These are phyloP conservation scores for Epinephelus malabaricus DNA, from an alignment of 2,797 vertebrate genomes.

Conservation along the genomic window DNA sequence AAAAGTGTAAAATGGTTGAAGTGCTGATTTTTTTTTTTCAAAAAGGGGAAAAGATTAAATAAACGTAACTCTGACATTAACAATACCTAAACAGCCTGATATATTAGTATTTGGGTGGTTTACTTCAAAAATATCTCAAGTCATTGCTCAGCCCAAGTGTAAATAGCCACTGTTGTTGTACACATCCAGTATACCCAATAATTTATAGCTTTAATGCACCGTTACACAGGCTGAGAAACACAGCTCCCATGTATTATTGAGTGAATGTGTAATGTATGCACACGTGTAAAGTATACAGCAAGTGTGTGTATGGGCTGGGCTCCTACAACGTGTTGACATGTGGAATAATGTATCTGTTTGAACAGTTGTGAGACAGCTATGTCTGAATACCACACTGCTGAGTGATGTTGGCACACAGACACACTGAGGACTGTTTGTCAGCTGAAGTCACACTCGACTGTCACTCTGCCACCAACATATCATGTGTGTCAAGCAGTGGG, in stretches of 20 bases:
- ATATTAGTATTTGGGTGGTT: too few species aligned
- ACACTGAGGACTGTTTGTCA: slow-evolving; percentile 36
- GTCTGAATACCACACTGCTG: slow-evolving; percentile 52
- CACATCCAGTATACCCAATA: slow-evolving; percentile 3
- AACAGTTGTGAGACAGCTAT: slow-evolving; percentile 56
- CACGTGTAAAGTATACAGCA: slow-evolving; percentile 33
- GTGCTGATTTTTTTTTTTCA: not conserved
- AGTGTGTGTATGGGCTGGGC: slow-evolving; percentile 18
- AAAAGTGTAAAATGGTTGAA: not conserved
- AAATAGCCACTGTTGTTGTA: slow-evolving; percentile 5
- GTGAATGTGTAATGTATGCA: slow-evolving; percentile 24
- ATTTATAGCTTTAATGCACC: slow-evolving; percentile 2
- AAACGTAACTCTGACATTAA: not conserved
- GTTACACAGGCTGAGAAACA: slow-evolving; percentile 15
- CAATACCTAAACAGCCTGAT: not conserved
- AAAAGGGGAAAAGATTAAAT: not conserved
- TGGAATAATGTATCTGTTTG: slow-evolving; percentile 69
- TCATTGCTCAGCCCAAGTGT: not conserved
- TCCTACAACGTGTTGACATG: slow-evolving; percentile 70
- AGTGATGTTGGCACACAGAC: slow-evolving; percentile 50
- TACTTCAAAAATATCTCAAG: too few species aligned
- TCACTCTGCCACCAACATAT: slow-evolving; percentile 42
- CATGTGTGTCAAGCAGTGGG: slow-evolving; percentile 13
- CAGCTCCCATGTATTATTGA: slow-evolving; percentile 12
- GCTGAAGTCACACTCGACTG: slow-evolving; percentile 43